A percentile compares a stretch with the other conserved stretches of the same genome.
Evolutionary conservation across 2,888 invertebrate genomes (phyloP).

Genomic region (Operophtera brumata): DNA sequence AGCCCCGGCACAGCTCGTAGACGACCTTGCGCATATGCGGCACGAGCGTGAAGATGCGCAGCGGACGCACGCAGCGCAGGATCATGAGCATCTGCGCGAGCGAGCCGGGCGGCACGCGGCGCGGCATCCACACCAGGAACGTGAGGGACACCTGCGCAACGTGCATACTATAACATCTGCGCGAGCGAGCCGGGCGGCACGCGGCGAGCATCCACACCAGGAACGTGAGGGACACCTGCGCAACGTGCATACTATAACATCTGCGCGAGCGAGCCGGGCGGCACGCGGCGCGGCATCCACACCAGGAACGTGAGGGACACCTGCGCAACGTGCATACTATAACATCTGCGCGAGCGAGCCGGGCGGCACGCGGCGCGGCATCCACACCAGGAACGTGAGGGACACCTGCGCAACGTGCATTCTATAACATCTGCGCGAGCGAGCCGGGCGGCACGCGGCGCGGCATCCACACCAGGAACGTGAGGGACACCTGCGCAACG

Average conservation of each 20-base stretch:
- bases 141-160: constrained; percentile 90
- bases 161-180: constrained; percentile 87
- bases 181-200: constrained; percentile 97
- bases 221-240: constrained; percentile 95
- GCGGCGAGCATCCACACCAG: constrained; percentile 95
- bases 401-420: constrained; percentile 84
- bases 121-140: constrained; percentile 98
- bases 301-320: constrained; percentile 96
- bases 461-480: constrained; percentile 99
- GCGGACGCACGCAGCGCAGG: constrained; percentile 95
- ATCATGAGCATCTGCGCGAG: constrained; percentile 98
- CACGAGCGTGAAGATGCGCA: constrained; percentile 98
- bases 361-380: constrained; percentile 94
- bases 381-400: constrained; percentile 97
- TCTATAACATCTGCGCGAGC: constrained; percentile 87
- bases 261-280: constrained; percentile 94
- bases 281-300: constrained; percentile 97
- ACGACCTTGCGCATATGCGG: constrained; percentile 99
- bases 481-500: constrained; percentile 88
- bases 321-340: constrained; percentile 69
- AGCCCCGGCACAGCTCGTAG: constrained; percentile 98
- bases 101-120: constrained; percentile 94
- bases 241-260: constrained; percentile 73
- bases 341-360: constrained; percentile 96
- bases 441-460: constrained; percentile 94